Evolutionary conservation across 2,113 vertebrate genomes (phyloP).

Genomic region (Catharus bicknelli): DNA sequence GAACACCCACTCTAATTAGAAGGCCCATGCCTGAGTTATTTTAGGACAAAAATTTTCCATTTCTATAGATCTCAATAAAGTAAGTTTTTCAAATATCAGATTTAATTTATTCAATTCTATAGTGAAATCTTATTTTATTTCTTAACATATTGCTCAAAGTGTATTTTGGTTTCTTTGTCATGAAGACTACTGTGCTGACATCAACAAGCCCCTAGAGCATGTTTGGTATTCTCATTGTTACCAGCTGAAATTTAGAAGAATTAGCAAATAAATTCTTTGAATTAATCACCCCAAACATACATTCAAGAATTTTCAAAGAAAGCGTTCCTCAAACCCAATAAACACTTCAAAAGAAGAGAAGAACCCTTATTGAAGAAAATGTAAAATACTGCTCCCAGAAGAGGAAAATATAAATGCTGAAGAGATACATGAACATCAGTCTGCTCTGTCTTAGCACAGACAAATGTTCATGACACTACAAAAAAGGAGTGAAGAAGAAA

Average conservation of each 20-base stretch:
- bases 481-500: neutral
- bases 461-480: neutral
- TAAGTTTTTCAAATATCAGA: neutral
- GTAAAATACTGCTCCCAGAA: neutral
- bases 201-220: neutral
- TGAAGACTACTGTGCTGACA: neutral
- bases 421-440: neutral
- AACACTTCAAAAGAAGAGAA: neutral
- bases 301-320: neutral
- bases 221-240: neutral
- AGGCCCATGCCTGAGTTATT: neutral
- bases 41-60: neutral
- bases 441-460: neutral
- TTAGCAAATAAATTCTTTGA: neutral
- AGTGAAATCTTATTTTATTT: neutral
- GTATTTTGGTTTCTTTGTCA: neutral
- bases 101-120: neutral
- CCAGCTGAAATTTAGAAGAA: neutral
- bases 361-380: neutral
- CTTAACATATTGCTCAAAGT: neutral
- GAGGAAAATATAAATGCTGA: neutral
- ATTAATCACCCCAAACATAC: neutral
- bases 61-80: neutral
- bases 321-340: rapidly evolving
- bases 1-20: neutral